Evolutionary conservation across 30 jellyfish, hydroid and myxozoan species (phyloP).

Genomic region (Sanderia malayensis): DNA sequence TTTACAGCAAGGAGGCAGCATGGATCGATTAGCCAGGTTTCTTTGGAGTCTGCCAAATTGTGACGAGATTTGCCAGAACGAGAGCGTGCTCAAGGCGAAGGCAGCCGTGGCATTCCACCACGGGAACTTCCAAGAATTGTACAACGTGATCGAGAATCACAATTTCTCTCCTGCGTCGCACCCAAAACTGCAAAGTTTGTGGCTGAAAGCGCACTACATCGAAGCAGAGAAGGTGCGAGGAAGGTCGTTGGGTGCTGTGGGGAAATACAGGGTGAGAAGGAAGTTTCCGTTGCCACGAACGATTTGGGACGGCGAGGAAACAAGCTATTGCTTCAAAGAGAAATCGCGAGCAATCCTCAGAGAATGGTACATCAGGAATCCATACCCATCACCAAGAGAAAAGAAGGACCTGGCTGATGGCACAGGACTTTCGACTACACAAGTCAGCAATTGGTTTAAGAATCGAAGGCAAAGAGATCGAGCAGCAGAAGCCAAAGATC

Average conservation of each 20-base stretch:
- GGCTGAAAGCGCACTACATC: slow-evolving; percentile 89
- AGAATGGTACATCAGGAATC: slow-evolving; percentile 81
- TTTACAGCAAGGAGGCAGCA: slow-evolving; percentile 90
- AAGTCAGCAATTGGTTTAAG: slow-evolving; percentile 96
- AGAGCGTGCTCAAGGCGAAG: slow-evolving; percentile 85
- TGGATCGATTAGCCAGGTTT: slow-evolving; percentile 88
- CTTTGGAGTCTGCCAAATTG: slow-evolving; percentile 91
- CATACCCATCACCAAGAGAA: slow-evolving; percentile 93
- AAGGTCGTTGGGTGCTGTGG: slow-evolving; percentile 94
- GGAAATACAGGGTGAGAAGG: slow-evolving; percentile 88
- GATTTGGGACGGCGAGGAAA: slow-evolving; percentile 98
- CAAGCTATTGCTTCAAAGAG: slow-evolving; percentile 92
- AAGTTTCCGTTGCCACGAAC: slow-evolving; percentile 95
- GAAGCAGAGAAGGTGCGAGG: slow-evolving; percentile 91
- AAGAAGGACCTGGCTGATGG: slow-evolving; percentile 88
- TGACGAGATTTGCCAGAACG: slow-evolving; percentile 77
- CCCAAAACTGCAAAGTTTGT: slow-evolving; percentile 75
- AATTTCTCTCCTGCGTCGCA: slow-evolving; percentile 68
- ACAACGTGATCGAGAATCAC: slow-evolving; percentile 77
- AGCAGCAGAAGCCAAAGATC: slow-evolving; percentile 91
- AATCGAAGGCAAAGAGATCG: slow-evolving; percentile 95
- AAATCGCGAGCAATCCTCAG: slow-evolving; percentile 81
- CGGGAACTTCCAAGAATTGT: slow-evolving; percentile 87
- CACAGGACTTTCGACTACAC: slow-evolving; percentile 90
- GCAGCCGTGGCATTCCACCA: slow-evolving; percentile 93